Conservation (phyloP, 2,113 vertebrate species). For the Empidonax alnorum region DNA sequence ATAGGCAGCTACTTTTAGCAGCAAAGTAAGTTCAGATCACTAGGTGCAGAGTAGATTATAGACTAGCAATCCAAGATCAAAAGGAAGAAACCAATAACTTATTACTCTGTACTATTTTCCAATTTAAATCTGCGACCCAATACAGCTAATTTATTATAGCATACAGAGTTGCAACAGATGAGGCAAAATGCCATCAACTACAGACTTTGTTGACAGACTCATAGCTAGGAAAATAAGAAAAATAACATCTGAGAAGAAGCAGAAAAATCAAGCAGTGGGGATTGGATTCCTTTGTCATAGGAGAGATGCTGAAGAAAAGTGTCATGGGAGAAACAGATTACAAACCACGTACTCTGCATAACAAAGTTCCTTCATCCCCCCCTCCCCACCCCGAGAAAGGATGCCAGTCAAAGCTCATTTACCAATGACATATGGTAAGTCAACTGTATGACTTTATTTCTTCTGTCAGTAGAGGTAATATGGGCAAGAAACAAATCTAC, state of each 20-base stretch:
- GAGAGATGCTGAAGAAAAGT: neutral
- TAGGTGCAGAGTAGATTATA: constrained; percentile 22
- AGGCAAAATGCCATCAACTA: neutral
- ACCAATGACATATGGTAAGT: neutral
- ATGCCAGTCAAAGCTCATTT: neutral
- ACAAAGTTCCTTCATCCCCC: neutral
- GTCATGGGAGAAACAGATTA: neutral
- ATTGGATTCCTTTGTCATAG: neutral
- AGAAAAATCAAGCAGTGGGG: neutral
- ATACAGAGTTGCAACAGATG: neutral
- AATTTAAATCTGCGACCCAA: neutral
- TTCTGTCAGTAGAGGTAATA: neutral
- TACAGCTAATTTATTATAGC: constrained; percentile 41
- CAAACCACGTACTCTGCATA: neutral
- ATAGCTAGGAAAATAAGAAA: neutral
- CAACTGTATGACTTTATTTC: neutral
- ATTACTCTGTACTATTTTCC: neutral
- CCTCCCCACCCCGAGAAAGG: neutral
- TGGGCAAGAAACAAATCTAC: neutral
- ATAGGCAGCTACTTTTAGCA: neutral
- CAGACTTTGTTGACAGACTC: neutral
- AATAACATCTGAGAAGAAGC: neutral
- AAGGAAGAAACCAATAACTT: constrained; percentile 18
- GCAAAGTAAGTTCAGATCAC: neutral
- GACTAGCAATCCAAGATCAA: constrained; percentile 17